These are phyloP conservation scores for Paedocypris micromegethes DNA, from an alignment of 2,797 vertebrate species.

Conservation along the genomic window DNA sequence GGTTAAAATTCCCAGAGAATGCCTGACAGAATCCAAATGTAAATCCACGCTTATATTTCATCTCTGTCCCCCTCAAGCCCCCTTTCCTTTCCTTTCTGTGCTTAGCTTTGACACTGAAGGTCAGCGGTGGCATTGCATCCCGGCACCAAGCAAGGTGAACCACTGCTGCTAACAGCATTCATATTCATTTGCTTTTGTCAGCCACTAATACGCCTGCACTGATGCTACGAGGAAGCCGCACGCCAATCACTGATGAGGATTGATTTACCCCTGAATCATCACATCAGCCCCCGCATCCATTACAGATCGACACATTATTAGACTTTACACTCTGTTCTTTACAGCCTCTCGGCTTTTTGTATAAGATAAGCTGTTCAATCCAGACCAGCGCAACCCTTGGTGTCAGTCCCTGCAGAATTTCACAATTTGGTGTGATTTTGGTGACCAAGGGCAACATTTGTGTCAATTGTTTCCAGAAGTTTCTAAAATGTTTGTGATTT, in stretches of 20 bases:
- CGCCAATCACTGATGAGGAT: slow-evolving; percentile 38
- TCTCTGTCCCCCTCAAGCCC: background rate
- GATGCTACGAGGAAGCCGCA: slow-evolving; percentile 32
- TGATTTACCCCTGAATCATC: slow-evolving; percentile 40
- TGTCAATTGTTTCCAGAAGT: too few relatives aligned
- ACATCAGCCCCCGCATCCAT: slow-evolving; percentile 31
- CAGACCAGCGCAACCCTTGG: background rate
- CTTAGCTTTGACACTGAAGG: slow-evolving; percentile 24
- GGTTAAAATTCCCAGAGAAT: too few relatives aligned
- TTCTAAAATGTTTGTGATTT: too few relatives aligned
- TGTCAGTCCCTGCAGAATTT: too few relatives aligned
- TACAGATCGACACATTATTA: slow-evolving; percentile 34
- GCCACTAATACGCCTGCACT: slow-evolving; percentile 42
- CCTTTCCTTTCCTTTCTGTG: slow-evolving; percentile 2
- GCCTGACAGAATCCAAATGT: too few relatives aligned
- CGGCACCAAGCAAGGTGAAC: slow-evolving; percentile 15
- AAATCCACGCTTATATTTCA: slow-evolving; percentile 8
- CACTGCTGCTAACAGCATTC: slow-evolving; percentile 29
- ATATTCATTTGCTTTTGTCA: slow-evolving; percentile 48
- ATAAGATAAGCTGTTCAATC: slow-evolving; percentile 41
- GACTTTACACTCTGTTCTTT: slow-evolving; percentile 22
- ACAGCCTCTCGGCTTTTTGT: slow-evolving; percentile 31
- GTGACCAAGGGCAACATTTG: too few relatives aligned
- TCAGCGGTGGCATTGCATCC: slow-evolving; percentile 20
- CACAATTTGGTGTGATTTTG: too few relatives aligned